phyloP scores from a whole-genome alignment of 53 echinoderm and acorn worm species.

The Patiria pectinifera region DNA sequence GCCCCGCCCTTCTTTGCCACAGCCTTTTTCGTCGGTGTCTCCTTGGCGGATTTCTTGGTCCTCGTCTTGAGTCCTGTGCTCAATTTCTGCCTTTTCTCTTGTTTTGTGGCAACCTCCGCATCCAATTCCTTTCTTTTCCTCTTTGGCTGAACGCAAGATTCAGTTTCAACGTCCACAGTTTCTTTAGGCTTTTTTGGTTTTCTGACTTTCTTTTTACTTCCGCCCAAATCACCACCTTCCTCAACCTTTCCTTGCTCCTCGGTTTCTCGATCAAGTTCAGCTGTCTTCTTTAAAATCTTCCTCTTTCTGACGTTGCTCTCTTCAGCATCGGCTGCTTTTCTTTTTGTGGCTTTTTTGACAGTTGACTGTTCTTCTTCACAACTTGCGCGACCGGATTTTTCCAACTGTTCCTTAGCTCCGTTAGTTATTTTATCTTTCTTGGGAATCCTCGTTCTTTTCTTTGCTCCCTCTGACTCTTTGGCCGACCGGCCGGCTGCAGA shows the following conservation, averaged over 20 bases:
- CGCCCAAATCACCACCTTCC: background rate
- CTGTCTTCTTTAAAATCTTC: background rate
- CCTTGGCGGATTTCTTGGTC: background rate
- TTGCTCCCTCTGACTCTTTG: background rate
- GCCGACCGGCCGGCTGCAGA: background rate
- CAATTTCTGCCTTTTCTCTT: conserved; percentile 8
- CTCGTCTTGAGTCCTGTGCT: background rate
- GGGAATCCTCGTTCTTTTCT: background rate
- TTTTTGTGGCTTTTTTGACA: conserved; percentile 3
- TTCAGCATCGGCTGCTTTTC: background rate
- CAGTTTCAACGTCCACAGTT: conserved; percentile 13
- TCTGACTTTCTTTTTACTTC: conserved; percentile 12
- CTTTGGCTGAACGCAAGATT: background rate
- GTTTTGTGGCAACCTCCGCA: background rate
- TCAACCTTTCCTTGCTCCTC: background rate
- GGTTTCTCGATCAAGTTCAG: background rate
- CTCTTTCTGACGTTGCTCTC: background rate
- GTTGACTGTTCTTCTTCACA: background rate
- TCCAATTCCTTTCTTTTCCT: conserved; percentile 1
- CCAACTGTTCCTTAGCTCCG: background rate
- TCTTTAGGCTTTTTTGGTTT: background rate
- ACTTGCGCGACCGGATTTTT: background rate
- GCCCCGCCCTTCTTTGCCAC: background rate
- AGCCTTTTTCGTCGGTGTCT: background rate
- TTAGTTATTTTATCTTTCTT: background rate